Evolutionary conservation across 2,797 vertebrate genomes (phyloP), one percentile per base, ranked within the genome.

Genomic region (Rhinatrema bivittatum): DNA sequence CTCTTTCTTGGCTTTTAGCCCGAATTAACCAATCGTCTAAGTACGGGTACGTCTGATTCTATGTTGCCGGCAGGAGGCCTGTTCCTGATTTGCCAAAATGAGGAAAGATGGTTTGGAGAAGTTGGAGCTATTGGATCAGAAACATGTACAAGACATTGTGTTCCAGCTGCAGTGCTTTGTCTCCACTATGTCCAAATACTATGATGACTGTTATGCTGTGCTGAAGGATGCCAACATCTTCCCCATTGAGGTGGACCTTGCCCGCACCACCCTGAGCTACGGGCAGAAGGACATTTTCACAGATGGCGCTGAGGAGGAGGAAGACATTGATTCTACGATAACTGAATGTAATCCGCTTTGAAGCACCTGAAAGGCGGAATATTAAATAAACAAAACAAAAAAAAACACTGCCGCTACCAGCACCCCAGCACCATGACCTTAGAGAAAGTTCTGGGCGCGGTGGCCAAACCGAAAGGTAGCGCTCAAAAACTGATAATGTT

Each of bases 81-180:
- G 95, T 0, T 62, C 89, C 0, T 91, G 95, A 18, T 99, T 99
- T 19, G 94, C 96, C 31, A 97, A 93, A 66, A 98, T 98, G 91
- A 91, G 95, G 65, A 99, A 99, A 62, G 96, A 99, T 0, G 94
- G 99, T 17, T 70, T 99, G 40, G 94, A 99, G 81, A 99, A 99
- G 76, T 92, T 99, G 25, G 94, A 99, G 61, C 81, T 99, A 39
- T 78, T 99, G 52, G 96, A 99, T 65, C 96, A 99, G 85, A 98
- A 99, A 65, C 96, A 98, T 0, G 94, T 98, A 56, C 96, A 99
- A 46, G 95, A 99, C 78, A 99, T 98, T 0, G 94, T 98, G 68
- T 97, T 99, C 83, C 96, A 99, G 85, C 88, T 99, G 32, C 96
- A 98, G 68, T 89, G 95, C 53, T 95, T 98, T 13, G 95, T 99